Conservation (phyloP, 1,140 invertebrate species). For the Caenorhabditis tropicalis region DNA sequence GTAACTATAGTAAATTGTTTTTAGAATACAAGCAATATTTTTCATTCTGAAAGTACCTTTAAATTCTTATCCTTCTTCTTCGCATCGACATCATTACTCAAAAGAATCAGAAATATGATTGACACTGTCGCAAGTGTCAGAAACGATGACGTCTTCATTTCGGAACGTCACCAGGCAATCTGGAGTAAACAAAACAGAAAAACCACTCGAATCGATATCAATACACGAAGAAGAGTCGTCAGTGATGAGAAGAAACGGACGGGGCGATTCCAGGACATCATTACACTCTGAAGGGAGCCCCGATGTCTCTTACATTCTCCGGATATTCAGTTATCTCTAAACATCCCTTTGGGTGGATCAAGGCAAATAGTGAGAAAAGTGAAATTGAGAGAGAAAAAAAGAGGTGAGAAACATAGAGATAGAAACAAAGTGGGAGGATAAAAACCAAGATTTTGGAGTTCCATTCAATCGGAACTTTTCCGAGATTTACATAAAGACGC, state of each 20-base stretch:
- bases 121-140: slow-evolving; percentile 33
- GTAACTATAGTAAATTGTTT: too few species aligned
- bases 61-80: slow-evolving; percentile 31
- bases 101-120: neutral
- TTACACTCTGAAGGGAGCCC: slow-evolving; percentile 42
- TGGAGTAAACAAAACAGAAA: neutral
- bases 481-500: too few species aligned
- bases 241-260: slow-evolving; percentile 25
- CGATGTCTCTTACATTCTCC: slow-evolving; percentile 4
- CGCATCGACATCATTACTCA: neutral
- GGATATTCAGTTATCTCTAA: neutral
- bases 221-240: slow-evolving; percentile 34
- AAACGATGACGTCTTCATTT: slow-evolving; percentile 32
- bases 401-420: neutral
- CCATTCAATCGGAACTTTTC: too few species aligned
- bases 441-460: neutral
- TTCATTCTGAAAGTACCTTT: neutral
- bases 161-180: neutral
- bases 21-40: too few species aligned
- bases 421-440: slow-evolving; percentile 22
- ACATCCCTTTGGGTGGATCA: neutral
- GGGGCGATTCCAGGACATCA: slow-evolving; percentile 38
- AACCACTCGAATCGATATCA: neutral
- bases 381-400: neutral
- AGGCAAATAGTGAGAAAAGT: slow-evolving; percentile 37